Percentiles rank a stretch among this genome's conserved stretches.
Conservation (phyloP, 2,888 invertebrate species). For the Orchesellides sinensis region DNA sequence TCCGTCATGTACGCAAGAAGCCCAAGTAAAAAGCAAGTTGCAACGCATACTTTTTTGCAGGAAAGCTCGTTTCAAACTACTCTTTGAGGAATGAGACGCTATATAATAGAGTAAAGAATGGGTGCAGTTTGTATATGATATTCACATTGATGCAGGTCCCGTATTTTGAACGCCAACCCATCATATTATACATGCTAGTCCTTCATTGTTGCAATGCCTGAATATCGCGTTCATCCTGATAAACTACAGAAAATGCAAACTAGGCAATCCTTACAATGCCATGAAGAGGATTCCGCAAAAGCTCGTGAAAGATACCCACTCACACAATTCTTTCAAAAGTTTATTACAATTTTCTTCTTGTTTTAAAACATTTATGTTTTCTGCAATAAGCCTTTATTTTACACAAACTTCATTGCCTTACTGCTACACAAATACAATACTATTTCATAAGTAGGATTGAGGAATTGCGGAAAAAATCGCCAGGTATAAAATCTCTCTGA, state of each 20-base stretch:
- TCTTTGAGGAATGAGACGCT: too few relatives aligned
- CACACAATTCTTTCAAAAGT: neutral
- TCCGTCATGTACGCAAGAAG: neutral
- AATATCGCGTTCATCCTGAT: neutral
- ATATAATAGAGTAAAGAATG: slow-evolving; percentile 36
- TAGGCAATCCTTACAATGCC: slow-evolving; percentile 27
- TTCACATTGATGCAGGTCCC: slow-evolving; percentile 60
- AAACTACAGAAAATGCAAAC: slow-evolving; percentile 19
- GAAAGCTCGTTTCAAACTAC: neutral
- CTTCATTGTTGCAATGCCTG: slow-evolving; percentile 13
- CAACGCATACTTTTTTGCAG: neutral
- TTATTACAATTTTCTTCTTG: slow-evolving; percentile 20
- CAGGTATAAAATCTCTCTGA: slow-evolving; percentile 75
- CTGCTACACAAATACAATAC: neutral
- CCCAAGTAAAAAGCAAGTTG: neutral
- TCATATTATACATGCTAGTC: slow-evolving; percentile 30
- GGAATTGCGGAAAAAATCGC: slow-evolving; percentile 74
- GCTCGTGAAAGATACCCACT: slow-evolving; percentile 39
- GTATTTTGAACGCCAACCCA: slow-evolving; percentile 53
- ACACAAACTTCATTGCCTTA: neutral
- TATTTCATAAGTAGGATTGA: slow-evolving; percentile 52
- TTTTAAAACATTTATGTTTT: slow-evolving; percentile 22
- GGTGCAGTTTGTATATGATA: slow-evolving; percentile 60
- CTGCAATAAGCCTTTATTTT: neutral
- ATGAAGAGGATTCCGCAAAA: slow-evolving; percentile 66